A percentile compares a stretch with the other conserved stretches of the same genome.
Evolutionary conservation across 2,888 invertebrate genomes (phyloP).

Genomic region (Urechis unicinctus): DNA sequence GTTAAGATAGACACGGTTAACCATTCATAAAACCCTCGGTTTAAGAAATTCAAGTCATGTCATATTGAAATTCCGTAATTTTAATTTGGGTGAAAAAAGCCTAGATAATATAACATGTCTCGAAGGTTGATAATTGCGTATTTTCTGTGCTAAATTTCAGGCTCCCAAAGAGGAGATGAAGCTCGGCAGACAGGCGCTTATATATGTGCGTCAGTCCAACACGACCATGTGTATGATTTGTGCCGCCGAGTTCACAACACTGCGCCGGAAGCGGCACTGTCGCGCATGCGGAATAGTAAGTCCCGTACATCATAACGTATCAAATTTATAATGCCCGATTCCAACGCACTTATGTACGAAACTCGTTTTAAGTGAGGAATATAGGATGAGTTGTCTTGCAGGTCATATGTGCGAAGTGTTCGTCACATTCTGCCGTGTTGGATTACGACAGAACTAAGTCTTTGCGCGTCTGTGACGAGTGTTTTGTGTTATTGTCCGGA

Average conservation of each 20-base stretch:
- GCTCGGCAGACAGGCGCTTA: constrained; percentile 9
- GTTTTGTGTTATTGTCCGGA: constrained; percentile 1
- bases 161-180: not conserved
- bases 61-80: too few species aligned
- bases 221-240: constrained; percentile 10
- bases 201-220: not conserved
- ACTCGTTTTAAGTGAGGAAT: too few species aligned
- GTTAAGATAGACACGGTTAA: too few species aligned
- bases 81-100: too few species aligned
- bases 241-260: constrained; percentile 2
- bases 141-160: too few species aligned
- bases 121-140: too few species aligned
- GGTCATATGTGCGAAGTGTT: constrained; percentile 14
- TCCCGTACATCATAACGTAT: not conserved
- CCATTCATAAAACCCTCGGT: too few species aligned
- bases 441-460: constrained; percentile 2
- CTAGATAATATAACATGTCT: too few species aligned
- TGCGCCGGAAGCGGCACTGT: constrained; percentile 11
- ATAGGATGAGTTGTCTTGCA: not conserved
- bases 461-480: constrained; percentile 6
- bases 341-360: too few species aligned
- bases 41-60: too few species aligned
- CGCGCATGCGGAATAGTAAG: constrained; percentile 9
- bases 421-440: constrained; percentile 1
- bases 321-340: not conserved